Evolutionary conservation across 2,888 invertebrate genomes (phyloP), one percentile per base, ranked within the genome.

Genomic region (Unio delphinus): DNA sequence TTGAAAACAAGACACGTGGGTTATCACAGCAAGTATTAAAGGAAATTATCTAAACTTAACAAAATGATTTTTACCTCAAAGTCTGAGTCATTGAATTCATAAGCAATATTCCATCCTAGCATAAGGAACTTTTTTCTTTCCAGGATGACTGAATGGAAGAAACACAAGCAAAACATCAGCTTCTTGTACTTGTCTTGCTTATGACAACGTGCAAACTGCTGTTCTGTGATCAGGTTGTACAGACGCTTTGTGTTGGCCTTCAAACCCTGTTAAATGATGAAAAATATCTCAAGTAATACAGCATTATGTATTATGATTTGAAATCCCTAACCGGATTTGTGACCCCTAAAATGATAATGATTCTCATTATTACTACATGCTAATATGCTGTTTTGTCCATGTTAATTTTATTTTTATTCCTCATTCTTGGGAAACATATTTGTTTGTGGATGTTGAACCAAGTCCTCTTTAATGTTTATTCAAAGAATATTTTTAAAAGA

Each of bases 71-170:
- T 70, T 81, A 95, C 95, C 91, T 95, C 95, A 90, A 96, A 96
- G 89, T 96, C 96, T 0, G 96, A 94, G 89, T 96, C 96, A 84
- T 96, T 96, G 89, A 96, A 96, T 90, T 95, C 95, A 86, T 96
- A 96, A 56, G 94, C 91, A 6, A 95, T 94, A 88, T 96, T 96
- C 94, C 96, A 96, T 0, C 96, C 96, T 54, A 96, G 92, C 90
- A 95, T 94, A 64, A 95, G 93, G 91, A 96, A 96, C 86, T 96
- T 94, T 87, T 95, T 95, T 65, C 96, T 92, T 79, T 96, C 96
- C 74, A 96, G 91, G 7, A 96, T 92, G 23, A 96, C 91, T 55
- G 96, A 93, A 89, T 96, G 96, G 91, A 96, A 96, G 91, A 94
- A 96, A 69, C 95, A 95, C 20, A 96, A 92, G 68, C 94, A 92